These are phyloP conservation scores for Asteroscopus sphinx DNA, from an alignment of 2,888 invertebrate genomes.

Conservation along the genomic window DNA sequence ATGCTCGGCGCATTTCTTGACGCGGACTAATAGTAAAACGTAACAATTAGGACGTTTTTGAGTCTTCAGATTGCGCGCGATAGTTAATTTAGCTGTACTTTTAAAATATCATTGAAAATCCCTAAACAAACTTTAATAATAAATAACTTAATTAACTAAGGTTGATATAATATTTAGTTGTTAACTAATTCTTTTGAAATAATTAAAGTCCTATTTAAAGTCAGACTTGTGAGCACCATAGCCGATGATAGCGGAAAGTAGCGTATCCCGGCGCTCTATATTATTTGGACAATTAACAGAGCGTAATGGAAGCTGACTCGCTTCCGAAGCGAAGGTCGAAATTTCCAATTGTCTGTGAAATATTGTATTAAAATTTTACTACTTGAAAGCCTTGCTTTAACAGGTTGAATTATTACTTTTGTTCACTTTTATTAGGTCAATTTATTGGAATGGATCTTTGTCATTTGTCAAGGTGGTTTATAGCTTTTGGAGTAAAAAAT, in stretches of 20 bases:
- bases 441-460: neutral
- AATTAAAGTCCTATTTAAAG: neutral
- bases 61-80: too few species aligned
- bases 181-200: neutral
- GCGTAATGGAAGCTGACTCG: constrained; percentile 31
- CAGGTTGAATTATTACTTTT: constrained; percentile 14
- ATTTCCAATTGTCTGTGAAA: constrained; percentile 37
- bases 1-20: too few species aligned
- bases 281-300: constrained; percentile 47
- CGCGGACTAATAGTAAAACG: too few species aligned
- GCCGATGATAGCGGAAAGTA: constrained; percentile 14
- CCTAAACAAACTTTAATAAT: too few species aligned
- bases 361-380: constrained; percentile 28
- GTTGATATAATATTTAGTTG: neutral
- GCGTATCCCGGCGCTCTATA: constrained; percentile 13
- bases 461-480: too few species aligned
- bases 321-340: constrained; percentile 24
- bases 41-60: too few species aligned
- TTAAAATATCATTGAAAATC: too few species aligned
- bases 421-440: neutral
- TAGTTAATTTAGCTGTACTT: too few species aligned
- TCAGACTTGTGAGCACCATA: constrained; percentile 8
- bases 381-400: constrained; percentile 13
- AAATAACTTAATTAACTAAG: too few species aligned
- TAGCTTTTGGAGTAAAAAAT: too few species aligned